Evolutionary conservation across 2,888 invertebrate species (phyloP).

Genomic region (Labia minor): DNA sequence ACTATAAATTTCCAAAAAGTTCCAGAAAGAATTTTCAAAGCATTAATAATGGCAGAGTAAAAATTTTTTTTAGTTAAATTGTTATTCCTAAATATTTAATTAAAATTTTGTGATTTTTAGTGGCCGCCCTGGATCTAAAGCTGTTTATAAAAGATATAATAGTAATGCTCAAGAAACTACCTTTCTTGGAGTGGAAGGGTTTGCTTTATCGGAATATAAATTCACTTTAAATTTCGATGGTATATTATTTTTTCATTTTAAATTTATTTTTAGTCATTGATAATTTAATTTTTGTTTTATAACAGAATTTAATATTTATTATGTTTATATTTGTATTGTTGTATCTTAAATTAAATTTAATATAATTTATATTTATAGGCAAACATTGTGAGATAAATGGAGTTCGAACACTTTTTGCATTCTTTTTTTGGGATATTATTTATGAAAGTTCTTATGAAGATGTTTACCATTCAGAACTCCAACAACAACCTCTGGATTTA

Average conservation of each 20-base stretch:
- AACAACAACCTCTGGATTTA: slow-evolving; percentile 62
- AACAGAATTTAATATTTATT: too few species aligned
- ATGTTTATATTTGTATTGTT: too few species aligned
- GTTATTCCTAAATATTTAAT: neutral
- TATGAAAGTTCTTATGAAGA: slow-evolving; percentile 47
- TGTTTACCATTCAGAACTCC: slow-evolving; percentile 54
- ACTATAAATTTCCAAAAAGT: neutral
- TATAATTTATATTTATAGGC: slow-evolving; percentile 40
- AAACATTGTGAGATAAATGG: slow-evolving; percentile 63
- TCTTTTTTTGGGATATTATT: slow-evolving; percentile 72
- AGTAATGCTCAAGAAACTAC: neutral
- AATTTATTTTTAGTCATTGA: slow-evolving; percentile 23
- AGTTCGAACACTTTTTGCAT: slow-evolving; percentile 48
- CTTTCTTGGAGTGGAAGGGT: slow-evolving; percentile 14
- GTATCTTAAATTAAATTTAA: too few species aligned
- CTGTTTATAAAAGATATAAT: neutral
- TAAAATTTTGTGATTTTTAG: neutral
- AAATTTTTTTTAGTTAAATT: neutral
- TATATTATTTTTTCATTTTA: neutral
- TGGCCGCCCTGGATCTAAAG: neutral
- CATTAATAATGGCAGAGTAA: neutral
- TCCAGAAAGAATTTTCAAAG: neutral
- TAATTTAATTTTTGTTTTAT: too few species aligned
- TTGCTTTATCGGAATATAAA: slow-evolving; percentile 4
- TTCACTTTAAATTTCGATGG: neutral